Base-by-base conservation (phyloP, 2,113 vertebrate species). In the Corynorhinus townsendii region DNA sequence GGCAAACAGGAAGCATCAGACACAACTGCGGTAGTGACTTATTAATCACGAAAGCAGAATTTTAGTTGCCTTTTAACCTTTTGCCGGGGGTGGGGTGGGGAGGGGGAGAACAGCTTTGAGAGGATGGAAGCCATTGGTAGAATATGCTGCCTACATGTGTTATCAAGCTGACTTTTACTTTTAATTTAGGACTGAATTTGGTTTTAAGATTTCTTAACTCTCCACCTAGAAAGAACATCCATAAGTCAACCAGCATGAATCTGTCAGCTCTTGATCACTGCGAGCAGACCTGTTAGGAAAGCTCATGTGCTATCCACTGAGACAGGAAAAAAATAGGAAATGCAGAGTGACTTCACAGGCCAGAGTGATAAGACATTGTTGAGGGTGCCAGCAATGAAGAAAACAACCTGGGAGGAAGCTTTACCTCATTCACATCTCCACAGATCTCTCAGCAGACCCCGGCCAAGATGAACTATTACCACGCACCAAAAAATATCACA, bases 1-100 rank as follows among this genome's bases (percentile, higher is more conserved):
- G 96, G 93, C 10, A 92, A 98, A 97, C 98, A 98, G 98, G 98
- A 98, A 98, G 98, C 98, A 98, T 98, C 97, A 94, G 95, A 98
- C 91, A 98, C 97, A 97, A 98, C 97, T 98, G 96, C 96, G 96
- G 98, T 96, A 95, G 97, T 96, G 30, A 96, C 97, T 98, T 98
- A 98, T 98, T 98, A 97, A 98, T 98, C 97, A 98, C 26, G 97
- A 97, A 97, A 97, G 98, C 93, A 95, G 93, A 94, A 92, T 96
- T 97, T 96, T 89, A 98, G 96, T 95, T 96, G 97, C 93, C 91
- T 97, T 97, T 97, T 90, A 98, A 97, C 95, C 93, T 96, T 97
- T 95, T 76, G 96, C 83, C 90, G 97, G 93, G 1, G 54, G 43
- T 6, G 56, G 9, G 54, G 54, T 20, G 54, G 56, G 95, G n/a